Evolutionary conservation across 2,113 vertebrate species (phyloP).

Genomic region (Litocranius walleri): DNA sequence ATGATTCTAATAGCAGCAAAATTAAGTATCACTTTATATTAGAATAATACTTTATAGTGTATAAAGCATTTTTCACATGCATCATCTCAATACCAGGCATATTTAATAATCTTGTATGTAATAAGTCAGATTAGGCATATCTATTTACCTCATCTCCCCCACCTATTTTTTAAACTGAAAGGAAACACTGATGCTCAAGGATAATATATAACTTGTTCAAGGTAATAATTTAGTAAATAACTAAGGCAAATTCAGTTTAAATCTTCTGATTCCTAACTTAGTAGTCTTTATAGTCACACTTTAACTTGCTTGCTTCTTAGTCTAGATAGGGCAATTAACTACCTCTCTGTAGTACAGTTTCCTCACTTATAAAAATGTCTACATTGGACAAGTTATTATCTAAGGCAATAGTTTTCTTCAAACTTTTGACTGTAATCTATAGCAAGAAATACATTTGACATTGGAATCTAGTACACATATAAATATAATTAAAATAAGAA

Average conservation of each 20-base stretch:
- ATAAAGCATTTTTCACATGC: conserved; percentile 6
- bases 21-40: not conserved
- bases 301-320: not conserved
- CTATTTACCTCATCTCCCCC: not conserved
- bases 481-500: conserved; percentile 21
- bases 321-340: not conserved
- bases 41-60: not conserved
- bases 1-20: not conserved
- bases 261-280: not conserved
- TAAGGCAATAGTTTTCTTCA: not conserved
- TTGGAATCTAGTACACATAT: not conserved
- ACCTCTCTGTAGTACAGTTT: not conserved
- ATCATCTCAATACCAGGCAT: not conserved
- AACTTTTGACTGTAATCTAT: not conserved
- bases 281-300: not conserved
- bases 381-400: not conserved
- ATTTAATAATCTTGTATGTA: not conserved
- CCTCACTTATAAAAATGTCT: not conserved
- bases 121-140: not conserved
- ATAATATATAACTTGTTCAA: not conserved
- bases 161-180: not conserved
- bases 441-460: not conserved
- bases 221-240: not conserved
- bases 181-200: not conserved
- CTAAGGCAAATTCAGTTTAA: not conserved